Conservation (phyloP, 2,888 invertebrate genomes). For the Hirtodrosophila alboralis region DNA sequence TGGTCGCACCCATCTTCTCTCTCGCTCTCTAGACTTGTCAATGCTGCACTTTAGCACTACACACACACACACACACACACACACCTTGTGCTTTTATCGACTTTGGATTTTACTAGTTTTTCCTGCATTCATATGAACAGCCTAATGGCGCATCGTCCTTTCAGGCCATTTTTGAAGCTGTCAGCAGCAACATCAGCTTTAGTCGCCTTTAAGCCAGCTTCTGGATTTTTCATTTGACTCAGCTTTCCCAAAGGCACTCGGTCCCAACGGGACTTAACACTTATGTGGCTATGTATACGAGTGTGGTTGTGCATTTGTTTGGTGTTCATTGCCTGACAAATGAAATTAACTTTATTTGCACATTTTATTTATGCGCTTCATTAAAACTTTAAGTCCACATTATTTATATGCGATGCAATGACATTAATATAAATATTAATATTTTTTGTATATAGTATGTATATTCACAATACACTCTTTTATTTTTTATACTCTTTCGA, state of each 20-base stretch:
- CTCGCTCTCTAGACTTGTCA: conserved; percentile 4
- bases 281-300: conserved; percentile 1
- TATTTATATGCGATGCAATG: conserved; percentile 59
- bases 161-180: conserved; percentile 23
- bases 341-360: conserved; percentile 74
- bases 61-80: conserved; percentile 26
- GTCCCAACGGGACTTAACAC: conserved; percentile 1
- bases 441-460: too few relatives aligned
- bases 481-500: too few relatives aligned
- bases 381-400: conserved; percentile 73
- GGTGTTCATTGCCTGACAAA: conserved; percentile 49
- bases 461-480: conserved; percentile 19
- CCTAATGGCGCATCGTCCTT: conserved; percentile 22
- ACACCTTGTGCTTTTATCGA: conserved; percentile 23
- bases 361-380: conserved; percentile 78
- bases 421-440: conserved; percentile 69
- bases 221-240: conserved; percentile 8
- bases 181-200: conserved; percentile 24
- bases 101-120: conserved; percentile 39
- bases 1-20: conserved; percentile 48
- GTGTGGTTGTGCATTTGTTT: not conserved
- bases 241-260: not conserved
- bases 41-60: conserved; percentile 44
- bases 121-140: conserved; percentile 20
- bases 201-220: conserved; percentile 18